These are phyloP conservation scores for Paradoxurus hermaphroditus DNA, from an alignment of 2,113 vertebrate species.

Conservation along the genomic window DNA sequence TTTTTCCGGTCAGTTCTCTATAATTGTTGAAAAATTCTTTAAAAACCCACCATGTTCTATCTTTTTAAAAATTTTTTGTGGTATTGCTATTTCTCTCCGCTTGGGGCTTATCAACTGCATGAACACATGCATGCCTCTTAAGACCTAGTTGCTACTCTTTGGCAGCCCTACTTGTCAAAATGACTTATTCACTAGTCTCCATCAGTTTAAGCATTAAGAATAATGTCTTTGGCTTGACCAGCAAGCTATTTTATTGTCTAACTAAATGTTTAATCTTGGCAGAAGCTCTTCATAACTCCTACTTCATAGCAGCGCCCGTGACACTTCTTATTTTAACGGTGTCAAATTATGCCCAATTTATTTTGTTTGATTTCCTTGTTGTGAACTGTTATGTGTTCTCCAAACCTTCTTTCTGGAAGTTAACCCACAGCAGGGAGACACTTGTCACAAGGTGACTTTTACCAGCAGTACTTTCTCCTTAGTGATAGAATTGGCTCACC, in stretches of 20 bases:
- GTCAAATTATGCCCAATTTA: slow-evolving; percentile 83
- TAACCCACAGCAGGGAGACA: slow-evolving; percentile 83
- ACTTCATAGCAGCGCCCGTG: slow-evolving; percentile 53
- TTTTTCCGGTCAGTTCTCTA: slow-evolving; percentile 21
- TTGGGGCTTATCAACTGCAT: slow-evolving; percentile 11
- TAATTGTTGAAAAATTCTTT: background rate
- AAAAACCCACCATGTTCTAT: background rate
- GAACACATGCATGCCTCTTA: background rate
- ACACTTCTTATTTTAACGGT: slow-evolving; percentile 79
- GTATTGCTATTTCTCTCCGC: background rate
- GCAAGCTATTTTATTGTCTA: slow-evolving; percentile 74
- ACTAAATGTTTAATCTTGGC: slow-evolving; percentile 78
- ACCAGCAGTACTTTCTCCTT: slow-evolving; percentile 81
- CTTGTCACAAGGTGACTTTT: slow-evolving; percentile 84
- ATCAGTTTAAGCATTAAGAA: slow-evolving; percentile 64
- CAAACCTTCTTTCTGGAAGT: slow-evolving; percentile 76
- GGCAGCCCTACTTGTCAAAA: slow-evolving; percentile 60
- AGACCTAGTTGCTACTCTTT: slow-evolving; percentile 45
- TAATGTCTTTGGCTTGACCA: slow-evolving; percentile 74
- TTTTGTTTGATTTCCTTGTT: slow-evolving; percentile 83
- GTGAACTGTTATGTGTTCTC: slow-evolving; percentile 68
- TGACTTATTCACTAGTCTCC: slow-evolving; percentile 63
- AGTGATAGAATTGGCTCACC: slow-evolving; percentile 82
- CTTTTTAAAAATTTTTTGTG: background rate
- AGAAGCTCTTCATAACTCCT: slow-evolving; percentile 76